phyloP scores from a whole-genome alignment of 2,888 invertebrate genomes.

The Synanthedon tipuliformis region DNA sequence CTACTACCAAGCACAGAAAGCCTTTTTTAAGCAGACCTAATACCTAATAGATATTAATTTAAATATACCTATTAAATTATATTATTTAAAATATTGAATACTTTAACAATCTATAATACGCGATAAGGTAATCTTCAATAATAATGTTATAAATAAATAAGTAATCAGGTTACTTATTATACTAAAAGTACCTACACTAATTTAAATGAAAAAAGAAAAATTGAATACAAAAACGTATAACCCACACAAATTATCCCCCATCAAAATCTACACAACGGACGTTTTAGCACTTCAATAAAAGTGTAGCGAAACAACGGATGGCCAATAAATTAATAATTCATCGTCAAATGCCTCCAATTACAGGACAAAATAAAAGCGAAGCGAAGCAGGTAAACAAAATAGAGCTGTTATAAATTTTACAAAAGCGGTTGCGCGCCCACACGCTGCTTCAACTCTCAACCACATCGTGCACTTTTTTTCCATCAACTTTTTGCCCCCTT shows the following conservation, averaged over 20 bases:
- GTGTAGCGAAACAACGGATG: slow-evolving; percentile 47
- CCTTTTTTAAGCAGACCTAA: too few relatives aligned
- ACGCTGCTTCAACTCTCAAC: slow-evolving; percentile 30
- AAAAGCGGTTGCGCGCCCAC: slow-evolving; percentile 51
- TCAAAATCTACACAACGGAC: slow-evolving; percentile 19
- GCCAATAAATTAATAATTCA: slow-evolving; percentile 66
- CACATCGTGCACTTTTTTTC: slow-evolving; percentile 61
- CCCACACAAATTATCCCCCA: slow-evolving; percentile 1
- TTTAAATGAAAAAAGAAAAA: too few relatives aligned
- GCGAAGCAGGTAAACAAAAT: slow-evolving; percentile 67
- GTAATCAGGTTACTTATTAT: too few relatives aligned
- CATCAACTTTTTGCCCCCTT: slow-evolving; percentile 48
- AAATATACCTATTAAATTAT: too few relatives aligned
- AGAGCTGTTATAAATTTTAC: slow-evolving; percentile 69
- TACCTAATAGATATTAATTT: too few relatives aligned
- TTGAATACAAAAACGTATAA: too few relatives aligned
- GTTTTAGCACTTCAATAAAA: slow-evolving; percentile 67
- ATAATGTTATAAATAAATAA: too few relatives aligned
- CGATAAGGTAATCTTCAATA: too few relatives aligned
- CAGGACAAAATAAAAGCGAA: slow-evolving; percentile 52
- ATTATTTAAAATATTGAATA: too few relatives aligned
- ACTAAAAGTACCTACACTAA: too few relatives aligned
- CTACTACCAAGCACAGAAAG: too few relatives aligned
- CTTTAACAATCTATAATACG: too few relatives aligned
- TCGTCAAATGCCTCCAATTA: slow-evolving; percentile 66